Conservation (phyloP, 2,888 invertebrate genomes). For the Agrenia bidenticulata region DNA sequence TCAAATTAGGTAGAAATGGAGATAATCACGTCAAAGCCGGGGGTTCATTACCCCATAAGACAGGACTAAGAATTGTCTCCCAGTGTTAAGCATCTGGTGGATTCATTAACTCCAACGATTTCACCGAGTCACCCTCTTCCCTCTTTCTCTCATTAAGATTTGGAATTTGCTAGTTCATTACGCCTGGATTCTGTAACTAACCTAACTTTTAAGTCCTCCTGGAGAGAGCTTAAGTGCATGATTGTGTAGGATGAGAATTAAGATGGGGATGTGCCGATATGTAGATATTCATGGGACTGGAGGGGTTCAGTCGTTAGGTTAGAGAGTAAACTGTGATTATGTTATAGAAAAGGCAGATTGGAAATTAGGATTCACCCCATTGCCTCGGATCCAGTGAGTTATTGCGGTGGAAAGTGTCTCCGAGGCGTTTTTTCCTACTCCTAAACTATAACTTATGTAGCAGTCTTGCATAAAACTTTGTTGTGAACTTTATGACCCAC, state of each 20-base stretch:
- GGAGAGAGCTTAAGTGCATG: too few relatives aligned
- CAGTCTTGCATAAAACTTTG: conserved; percentile 13
- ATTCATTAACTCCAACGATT: conserved; percentile 9
- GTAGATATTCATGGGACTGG: neutral
- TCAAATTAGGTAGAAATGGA: conserved; percentile 6
- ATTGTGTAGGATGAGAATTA: too few relatives aligned
- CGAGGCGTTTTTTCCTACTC: conserved; percentile 8
- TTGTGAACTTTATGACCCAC: conserved; percentile 18
- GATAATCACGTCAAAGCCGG: conserved; percentile 5
- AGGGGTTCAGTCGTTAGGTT: neutral
- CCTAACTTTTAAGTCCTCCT: too few relatives aligned
- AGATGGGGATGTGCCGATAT: too few relatives aligned
- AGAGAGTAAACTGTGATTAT: neutral
- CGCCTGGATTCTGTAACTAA: neutral
- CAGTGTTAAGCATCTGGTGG: neutral
- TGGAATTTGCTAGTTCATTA: conserved; percentile 12
- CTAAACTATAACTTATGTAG: conserved; percentile 1
- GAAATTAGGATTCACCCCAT: conserved; percentile 14
- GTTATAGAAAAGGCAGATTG: conserved; percentile 1
- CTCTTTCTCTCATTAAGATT: conserved; percentile 12
- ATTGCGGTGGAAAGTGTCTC: conserved; percentile 16
- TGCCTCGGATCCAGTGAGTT: conserved; percentile 6
- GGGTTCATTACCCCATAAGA: neutral
- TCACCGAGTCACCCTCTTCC: neutral
- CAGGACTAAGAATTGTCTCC: neutral